Evolutionary conservation across 2,113 vertebrate genomes (phyloP).

Genomic region (Carassius carassius): DNA sequence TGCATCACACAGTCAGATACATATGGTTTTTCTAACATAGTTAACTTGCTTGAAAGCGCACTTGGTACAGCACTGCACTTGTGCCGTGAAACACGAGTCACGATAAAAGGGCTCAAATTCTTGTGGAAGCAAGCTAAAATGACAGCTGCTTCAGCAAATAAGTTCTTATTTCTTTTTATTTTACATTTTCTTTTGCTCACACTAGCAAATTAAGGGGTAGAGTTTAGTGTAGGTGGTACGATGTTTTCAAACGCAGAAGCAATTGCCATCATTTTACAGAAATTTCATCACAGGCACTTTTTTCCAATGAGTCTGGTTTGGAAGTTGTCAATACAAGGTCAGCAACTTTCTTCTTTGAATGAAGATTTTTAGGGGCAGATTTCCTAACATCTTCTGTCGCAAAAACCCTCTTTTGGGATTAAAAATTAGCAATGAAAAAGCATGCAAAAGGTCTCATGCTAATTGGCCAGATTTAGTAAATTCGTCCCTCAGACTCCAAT

Average conservation of each 20-base stretch:
- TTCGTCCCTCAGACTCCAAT: neutral
- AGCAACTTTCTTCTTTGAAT: neutral
- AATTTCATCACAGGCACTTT: neutral
- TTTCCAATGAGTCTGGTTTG: neutral
- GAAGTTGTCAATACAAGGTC: neutral
- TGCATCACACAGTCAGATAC: neutral
- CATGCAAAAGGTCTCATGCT: too few species aligned
- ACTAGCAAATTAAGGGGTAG: neutral
- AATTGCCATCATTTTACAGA: neutral
- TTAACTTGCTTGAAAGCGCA: neutral
- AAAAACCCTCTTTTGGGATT: too few species aligned
- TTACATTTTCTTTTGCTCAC: neutral
- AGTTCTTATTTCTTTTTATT: neutral
- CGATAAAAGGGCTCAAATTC: neutral
- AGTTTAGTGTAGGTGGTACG: neutral
- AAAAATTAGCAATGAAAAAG: neutral
- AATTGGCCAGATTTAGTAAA: neutral
- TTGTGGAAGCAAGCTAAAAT: neutral
- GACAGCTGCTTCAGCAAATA: neutral
- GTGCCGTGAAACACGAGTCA: neutral
- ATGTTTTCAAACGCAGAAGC: neutral
- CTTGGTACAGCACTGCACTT: neutral
- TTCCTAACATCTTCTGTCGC: too few species aligned
- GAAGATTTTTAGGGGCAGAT: neutral
- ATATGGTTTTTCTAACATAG: neutral